Conservation (phyloP, 2,113 vertebrate genomes). For the Carassius carassius region DNA sequence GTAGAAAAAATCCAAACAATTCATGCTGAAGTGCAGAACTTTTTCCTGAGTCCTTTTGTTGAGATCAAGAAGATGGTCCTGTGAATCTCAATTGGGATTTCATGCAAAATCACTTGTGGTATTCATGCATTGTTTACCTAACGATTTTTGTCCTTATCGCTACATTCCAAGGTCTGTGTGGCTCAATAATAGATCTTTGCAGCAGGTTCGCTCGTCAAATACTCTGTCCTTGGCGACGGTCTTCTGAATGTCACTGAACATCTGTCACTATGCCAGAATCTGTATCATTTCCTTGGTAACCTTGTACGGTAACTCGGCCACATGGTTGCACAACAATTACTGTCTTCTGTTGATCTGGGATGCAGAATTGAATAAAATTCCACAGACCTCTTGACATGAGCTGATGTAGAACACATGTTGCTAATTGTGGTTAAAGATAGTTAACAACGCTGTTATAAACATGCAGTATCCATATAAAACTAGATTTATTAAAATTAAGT, state of each 20-base stretch:
- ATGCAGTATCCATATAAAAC: too few relatives aligned
- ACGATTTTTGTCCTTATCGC: slow-evolving; percentile 51
- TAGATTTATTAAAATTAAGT: too few relatives aligned
- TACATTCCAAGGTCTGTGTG: slow-evolving; percentile 46
- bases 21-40: background rate
- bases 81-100: background rate
- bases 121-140: slow-evolving; percentile 43
- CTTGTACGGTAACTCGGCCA: slow-evolving; percentile 20
- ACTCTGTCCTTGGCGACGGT: slow-evolving; percentile 40
- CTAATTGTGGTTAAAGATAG: background rate
- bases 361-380: slow-evolving; percentile 41
- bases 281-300: slow-evolving; percentile 53
- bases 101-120: background rate
- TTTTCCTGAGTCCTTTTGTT: background rate
- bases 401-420: background rate
- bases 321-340: slow-evolving; percentile 51
- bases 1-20: background rate
- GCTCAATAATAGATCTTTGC: slow-evolving; percentile 42
- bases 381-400: slow-evolving; percentile 26
- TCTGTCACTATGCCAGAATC: slow-evolving; percentile 44
- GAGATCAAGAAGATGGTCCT: background rate
- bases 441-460: too few relatives aligned
- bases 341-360: slow-evolving; percentile 38
- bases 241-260: slow-evolving; percentile 55
- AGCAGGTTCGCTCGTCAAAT: slow-evolving; percentile 42